A percentile compares a stretch with the other conserved stretches of the same genome.
Evolutionary conservation across 2,113 vertebrate genomes (phyloP).

Genomic region (Apteryx mantelli): DNA sequence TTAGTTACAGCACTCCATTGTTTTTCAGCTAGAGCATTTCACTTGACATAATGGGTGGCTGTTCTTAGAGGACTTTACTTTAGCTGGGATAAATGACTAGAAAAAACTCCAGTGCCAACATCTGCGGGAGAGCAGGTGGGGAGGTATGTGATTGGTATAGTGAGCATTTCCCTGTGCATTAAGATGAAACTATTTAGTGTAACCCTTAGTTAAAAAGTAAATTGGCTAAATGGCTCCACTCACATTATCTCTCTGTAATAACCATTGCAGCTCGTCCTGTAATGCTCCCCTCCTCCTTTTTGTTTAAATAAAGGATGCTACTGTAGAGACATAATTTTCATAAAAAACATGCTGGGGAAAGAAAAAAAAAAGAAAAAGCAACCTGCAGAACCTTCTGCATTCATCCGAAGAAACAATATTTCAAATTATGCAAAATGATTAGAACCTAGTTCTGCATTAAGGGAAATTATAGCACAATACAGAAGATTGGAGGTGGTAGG

Average conservation of each 20-base stretch:
- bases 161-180: neutral
- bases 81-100: neutral
- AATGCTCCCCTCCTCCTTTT: neutral
- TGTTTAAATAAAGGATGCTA: neutral
- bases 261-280: neutral
- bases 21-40: neutral
- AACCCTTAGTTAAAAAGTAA: conserved; percentile 14
- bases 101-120: neutral
- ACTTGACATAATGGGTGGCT: rapidly evolving
- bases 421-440: conserved; percentile 52
- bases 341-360: neutral
- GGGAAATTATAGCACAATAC: conserved; percentile 11
- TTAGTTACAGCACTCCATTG: neutral
- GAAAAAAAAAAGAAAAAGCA: neutral
- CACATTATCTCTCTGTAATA: neutral
- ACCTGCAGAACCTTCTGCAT: neutral
- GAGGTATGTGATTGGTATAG: neutral
- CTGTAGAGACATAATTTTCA: conserved; percentile 12
- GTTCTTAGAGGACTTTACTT: neutral
- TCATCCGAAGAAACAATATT: conserved; percentile 14
- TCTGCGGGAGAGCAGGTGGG: neutral
- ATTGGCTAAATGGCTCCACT: conserved; percentile 8
- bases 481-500: neutral
- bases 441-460: conserved; percentile 5
- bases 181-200: neutral